A percentile compares a stretch with the other conserved stretches of the same genome.
phyloP scores from a whole-genome alignment of 2,113 vertebrate species.

The Peucedramus taeniatus region DNA sequence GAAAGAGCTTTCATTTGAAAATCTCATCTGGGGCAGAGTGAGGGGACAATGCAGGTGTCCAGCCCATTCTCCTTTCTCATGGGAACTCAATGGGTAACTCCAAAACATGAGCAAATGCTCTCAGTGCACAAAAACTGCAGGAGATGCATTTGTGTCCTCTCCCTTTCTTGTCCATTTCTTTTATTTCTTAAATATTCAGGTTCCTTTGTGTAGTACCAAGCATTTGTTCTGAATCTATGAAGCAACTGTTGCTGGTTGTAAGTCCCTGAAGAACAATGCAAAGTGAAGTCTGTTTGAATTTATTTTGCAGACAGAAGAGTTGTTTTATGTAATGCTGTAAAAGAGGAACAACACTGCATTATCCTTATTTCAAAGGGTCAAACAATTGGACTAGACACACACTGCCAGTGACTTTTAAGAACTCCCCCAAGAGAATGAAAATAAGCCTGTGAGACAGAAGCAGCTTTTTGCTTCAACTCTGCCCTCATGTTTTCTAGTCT shows the following conservation, averaged over 20 bases:
- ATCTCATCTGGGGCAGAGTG: neutral
- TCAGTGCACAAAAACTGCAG: neutral
- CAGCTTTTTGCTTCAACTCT: neutral
- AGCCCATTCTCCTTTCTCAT: neutral
- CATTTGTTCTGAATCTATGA: neutral
- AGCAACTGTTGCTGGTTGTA: neutral
- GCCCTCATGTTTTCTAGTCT: neutral
- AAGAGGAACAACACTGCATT: neutral
- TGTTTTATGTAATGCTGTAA: neutral
- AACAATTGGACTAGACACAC: neutral
- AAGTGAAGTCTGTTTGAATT: neutral
- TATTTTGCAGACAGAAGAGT: neutral
- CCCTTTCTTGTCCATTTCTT: neutral
- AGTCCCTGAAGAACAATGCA: neutral
- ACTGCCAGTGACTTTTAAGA: neutral
- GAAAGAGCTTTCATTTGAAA: neutral
- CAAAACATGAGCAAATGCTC: neutral
- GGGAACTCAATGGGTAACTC: neutral
- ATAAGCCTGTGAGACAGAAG: neutral
- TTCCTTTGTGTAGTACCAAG: neutral
- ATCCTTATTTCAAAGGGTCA: neutral
- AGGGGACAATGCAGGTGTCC: neutral
- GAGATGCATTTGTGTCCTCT: neutral
- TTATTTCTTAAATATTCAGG: neutral
- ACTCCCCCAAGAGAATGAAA: neutral